Evolutionary conservation across 2,797 vertebrate genomes (phyloP), one percentile per base, ranked within the genome.

Genomic region (Momotus momota): DNA sequence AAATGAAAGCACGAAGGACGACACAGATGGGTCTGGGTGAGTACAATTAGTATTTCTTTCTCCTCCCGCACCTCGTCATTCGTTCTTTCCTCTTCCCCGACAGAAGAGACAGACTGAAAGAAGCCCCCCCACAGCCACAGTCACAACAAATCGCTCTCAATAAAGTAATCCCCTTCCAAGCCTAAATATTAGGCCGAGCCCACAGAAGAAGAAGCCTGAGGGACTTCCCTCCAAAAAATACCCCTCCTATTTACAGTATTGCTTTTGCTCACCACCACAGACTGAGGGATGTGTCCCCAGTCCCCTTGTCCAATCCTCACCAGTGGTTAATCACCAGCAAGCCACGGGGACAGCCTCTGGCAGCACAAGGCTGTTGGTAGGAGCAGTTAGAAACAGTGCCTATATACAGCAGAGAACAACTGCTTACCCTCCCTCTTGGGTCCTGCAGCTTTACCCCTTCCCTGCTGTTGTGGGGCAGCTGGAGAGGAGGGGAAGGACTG

Each of bases 121-220:
- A 57, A 88, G 35, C 29, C 35, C 65, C 60, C 41, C 14, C 48
- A 58, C 77, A 92, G 38, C 40, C 67, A 54, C 49, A 61, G 31
- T 73, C 92, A 84, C 61, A 88, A 94, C 7, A 3, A 95, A 92
- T 35, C 52, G 73, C 83, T 86, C 64, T 83, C 65, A 78, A 88
- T 60, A 91, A 96, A 94, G 57, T 85, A 94, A 85, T 48, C 75
- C 58, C 14, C 1, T 75, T 51, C 27, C 77, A 79, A 88, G 90
- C 97, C 97, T 97, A 97, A 97, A 97, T 97, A 96, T 96, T 96
- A 97, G 96, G 84, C 92, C 84, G 33, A 92, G 51, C 45, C 71
- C 74, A 79, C 85, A 93, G 40, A 94, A 96, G 25, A 94, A 70
- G 25, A 89, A 92, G 55, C 58, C 88, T 1, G 1, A 81, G 43